phyloP scores from a whole-genome alignment of 2,888 invertebrate species.

The Cephalotes varians region DNA sequence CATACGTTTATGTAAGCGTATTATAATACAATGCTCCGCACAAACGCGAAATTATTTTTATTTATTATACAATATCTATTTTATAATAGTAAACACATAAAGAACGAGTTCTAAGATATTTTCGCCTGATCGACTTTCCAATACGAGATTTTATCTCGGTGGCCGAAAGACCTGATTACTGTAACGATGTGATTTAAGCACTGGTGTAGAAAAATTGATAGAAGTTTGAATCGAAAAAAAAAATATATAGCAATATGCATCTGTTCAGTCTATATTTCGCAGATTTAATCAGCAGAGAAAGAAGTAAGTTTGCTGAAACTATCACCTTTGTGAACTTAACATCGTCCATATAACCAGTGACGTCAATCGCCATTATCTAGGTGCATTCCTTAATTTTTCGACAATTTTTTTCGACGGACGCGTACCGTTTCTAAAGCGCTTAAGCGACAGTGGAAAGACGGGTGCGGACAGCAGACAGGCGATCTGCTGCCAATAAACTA shows the following conservation, averaged over 20 bases:
- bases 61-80: too few relatives aligned
- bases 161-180: neutral
- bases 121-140: neutral
- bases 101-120: neutral
- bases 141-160: neutral
- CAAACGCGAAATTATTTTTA: neutral
- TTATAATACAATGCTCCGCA: neutral
- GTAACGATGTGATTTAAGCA: neutral
- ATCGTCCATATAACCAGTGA: constrained; percentile 8
- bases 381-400: constrained; percentile 21
- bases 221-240: constrained; percentile 4
- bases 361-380: neutral
- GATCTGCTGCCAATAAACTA: constrained; percentile 19
- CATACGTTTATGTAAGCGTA: neutral
- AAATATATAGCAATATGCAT: too few relatives aligned
- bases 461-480: neutral
- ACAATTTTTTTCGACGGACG: too few relatives aligned
- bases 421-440: constrained; percentile 27
- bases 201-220: neutral
- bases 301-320: constrained; percentile 20
- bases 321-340: constrained; percentile 13
- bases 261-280: neutral
- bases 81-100: neutral
- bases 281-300: neutral
- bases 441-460: constrained; percentile 6